Percentiles rank a stretch among this genome's conserved stretches.
Evolutionary conservation across 2,113 vertebrate genomes (phyloP).

Genomic region (Alligator sinensis): DNA sequence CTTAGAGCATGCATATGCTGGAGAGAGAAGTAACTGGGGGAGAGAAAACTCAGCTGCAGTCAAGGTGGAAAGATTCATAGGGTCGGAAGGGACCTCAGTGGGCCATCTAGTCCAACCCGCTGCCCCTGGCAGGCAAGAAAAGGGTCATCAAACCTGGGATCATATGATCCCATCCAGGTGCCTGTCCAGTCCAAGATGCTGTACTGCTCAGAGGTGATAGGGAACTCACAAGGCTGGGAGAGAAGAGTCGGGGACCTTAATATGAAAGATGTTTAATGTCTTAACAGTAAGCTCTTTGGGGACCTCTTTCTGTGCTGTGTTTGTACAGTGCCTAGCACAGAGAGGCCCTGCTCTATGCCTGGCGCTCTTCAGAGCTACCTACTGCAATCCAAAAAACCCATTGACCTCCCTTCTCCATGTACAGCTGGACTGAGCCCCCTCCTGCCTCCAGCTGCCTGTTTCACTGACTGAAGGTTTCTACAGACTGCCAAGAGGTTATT

Average conservation of each 20-base stretch:
- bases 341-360: not conserved
- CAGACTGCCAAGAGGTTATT: not conserved
- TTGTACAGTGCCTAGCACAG: not conserved
- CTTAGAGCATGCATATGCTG: not conserved
- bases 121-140: too few species aligned
- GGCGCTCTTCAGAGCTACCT: not conserved
- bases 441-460: too few species aligned
- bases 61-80: not conserved
- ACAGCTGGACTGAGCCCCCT: not conserved
- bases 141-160: too few species aligned
- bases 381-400: not conserved
- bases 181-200: not conserved
- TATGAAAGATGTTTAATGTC: not conserved
- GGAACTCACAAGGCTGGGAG: not conserved
- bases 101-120: too few species aligned
- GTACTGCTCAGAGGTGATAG: not conserved
- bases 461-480: not conserved
- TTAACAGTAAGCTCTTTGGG: not conserved
- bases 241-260: not conserved
- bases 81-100: too few species aligned
- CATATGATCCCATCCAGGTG: too few species aligned
- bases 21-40: not conserved
- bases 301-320: not conserved
- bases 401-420: not conserved
- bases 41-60: not conserved